Conservation (phyloP, 2,113 vertebrate species). For the Ancistrus triradiatus region DNA sequence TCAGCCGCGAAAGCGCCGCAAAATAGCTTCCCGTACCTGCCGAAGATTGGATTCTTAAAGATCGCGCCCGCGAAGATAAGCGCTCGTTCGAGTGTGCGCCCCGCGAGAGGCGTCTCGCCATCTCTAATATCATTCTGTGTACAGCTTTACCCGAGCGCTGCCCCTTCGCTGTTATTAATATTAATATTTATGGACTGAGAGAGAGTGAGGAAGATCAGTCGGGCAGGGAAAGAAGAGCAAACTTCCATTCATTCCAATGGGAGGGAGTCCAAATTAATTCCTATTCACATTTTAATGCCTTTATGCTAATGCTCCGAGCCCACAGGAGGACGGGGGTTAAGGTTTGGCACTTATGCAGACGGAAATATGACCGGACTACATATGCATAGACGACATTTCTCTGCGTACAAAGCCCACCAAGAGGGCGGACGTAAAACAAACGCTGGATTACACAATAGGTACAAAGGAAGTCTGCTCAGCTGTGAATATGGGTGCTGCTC, state of each 20-base stretch:
- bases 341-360: constrained; percentile 59
- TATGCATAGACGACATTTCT: neutral
- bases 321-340: constrained; percentile 65
- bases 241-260: constrained; percentile 80
- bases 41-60: constrained; percentile 81
- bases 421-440: neutral
- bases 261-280: constrained; percentile 81
- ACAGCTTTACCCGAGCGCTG: constrained; percentile 74
- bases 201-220: constrained; percentile 48
- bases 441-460: neutral
- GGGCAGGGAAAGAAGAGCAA: constrained; percentile 72
- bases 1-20: constrained; percentile 40
- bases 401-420: neutral
- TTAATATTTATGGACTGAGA: constrained; percentile 80
- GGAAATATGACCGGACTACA: constrained; percentile 40
- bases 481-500: neutral
- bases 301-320: constrained; percentile 72
- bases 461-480: no score
- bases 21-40: constrained; percentile 75
- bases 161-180: constrained; percentile 79
- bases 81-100: constrained; percentile 76
- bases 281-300: constrained; percentile 79
- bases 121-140: constrained; percentile 83
- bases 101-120: constrained; percentile 78
- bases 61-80: constrained; percentile 72